Conservation (phyloP, 2,797 vertebrate genomes). For the Astyanax mexicanus region DNA sequence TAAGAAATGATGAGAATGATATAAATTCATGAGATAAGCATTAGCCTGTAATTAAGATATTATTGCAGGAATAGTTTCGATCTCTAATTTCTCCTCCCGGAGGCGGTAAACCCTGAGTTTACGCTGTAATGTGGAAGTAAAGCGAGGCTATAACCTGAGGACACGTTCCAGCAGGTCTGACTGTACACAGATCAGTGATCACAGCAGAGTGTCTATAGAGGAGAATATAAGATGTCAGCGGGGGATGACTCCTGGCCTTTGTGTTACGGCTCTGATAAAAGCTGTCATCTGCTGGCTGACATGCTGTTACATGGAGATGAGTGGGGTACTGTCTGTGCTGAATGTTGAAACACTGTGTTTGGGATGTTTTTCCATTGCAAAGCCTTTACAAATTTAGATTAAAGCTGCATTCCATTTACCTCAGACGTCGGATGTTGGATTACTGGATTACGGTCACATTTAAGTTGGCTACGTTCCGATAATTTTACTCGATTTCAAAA, state of each 20-base stretch:
- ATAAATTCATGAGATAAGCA: neutral
- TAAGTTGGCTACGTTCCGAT: no score
- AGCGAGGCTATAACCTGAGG: slow-evolving; percentile 6
- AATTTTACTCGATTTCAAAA: no score
- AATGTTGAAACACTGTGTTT: no score
- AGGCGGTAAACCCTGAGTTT: neutral
- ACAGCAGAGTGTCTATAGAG: slow-evolving; percentile 40
- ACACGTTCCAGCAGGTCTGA: slow-evolving; percentile 43
- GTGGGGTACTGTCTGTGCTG: neutral
- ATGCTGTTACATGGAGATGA: neutral
- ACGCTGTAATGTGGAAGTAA: neutral
- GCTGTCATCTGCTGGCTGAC: slow-evolving; percentile 40
- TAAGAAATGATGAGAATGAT: no score
- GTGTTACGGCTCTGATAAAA: slow-evolving; percentile 19
- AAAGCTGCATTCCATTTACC: no score
- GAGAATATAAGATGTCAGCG: slow-evolving; percentile 49
- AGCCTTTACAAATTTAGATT: no score
- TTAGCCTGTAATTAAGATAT: neutral
- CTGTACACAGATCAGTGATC: slow-evolving; percentile 24
- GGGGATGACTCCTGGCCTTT: slow-evolving; percentile 46
- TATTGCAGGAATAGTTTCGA: neutral
- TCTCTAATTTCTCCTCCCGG: neutral
- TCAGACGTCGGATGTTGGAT: no score
- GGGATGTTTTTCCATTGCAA: no score
- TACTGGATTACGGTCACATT: no score